Evolutionary conservation across 2,113 vertebrate genomes (phyloP).

Genomic region (Naja naja): DNA sequence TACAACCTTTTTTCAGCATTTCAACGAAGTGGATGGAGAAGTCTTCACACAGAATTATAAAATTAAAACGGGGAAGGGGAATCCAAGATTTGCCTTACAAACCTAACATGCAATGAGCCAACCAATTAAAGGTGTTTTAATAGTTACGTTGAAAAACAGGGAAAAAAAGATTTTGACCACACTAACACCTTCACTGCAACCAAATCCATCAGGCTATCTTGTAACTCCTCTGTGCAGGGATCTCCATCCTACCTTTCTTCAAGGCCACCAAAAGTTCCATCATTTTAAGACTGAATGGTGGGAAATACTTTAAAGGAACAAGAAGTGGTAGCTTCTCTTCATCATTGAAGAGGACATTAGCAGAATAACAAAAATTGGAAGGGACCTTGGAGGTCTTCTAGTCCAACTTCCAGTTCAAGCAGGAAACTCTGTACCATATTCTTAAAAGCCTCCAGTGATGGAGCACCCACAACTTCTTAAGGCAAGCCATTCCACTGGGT

Average conservation of each 20-base stretch:
- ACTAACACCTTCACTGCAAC: slow-evolving; percentile 63
- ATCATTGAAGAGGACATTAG: slow-evolving; percentile 48
- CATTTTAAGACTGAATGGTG: slow-evolving; percentile 9
- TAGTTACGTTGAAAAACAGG: slow-evolving; percentile 13
- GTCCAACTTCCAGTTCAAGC: background rate
- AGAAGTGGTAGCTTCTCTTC: slow-evolving; percentile 56
- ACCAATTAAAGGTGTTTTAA: slow-evolving; percentile 40
- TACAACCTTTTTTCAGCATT: slow-evolving; percentile 20
- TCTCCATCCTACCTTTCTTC: slow-evolving; percentile 31
- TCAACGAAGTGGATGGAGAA: background rate
- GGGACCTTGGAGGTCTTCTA: background rate
- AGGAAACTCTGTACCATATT: background rate
- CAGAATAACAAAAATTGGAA: background rate
- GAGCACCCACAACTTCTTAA: background rate
- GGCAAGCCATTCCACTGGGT: background rate
- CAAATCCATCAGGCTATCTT: slow-evolving; percentile 62
- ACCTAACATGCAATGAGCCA: slow-evolving; percentile 39
- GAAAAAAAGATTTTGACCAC: slow-evolving; percentile 28
- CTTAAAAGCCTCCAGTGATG: background rate
- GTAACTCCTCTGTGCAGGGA: slow-evolving; percentile 47
- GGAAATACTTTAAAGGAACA: slow-evolving; percentile 60
- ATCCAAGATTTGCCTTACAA: background rate
- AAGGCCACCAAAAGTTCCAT: background rate
- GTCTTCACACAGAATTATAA: background rate
- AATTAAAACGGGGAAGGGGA: background rate